These are phyloP conservation scores for Hipparchia sbordonii DNA, from an alignment of 2,888 invertebrate species.

Conservation along the genomic window DNA sequence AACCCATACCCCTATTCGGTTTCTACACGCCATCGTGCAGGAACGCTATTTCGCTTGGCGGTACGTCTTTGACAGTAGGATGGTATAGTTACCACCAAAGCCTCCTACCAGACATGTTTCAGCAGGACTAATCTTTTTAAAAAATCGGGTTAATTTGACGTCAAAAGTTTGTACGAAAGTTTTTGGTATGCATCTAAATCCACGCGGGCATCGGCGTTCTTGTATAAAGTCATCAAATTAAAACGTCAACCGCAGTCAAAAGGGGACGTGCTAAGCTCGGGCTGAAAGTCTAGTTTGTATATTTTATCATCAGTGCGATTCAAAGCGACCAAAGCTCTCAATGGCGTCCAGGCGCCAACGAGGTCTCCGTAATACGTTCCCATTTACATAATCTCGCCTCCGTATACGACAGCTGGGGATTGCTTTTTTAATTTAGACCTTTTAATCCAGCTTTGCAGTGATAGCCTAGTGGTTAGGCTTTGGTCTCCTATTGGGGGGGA, in stretches of 20 bases:
- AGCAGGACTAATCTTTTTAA: no score
- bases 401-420: neutral
- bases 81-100: neutral
- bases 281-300: conserved; percentile 2
- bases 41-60: no score
- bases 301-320: neutral
- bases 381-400: conserved; percentile 21
- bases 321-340: conserved; percentile 12
- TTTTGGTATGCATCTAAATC: no score
- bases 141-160: no score
- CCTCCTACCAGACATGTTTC: neutral
- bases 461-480: neutral
- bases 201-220: neutral
- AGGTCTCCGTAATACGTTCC: conserved; percentile 11
- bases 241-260: neutral
- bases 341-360: neutral
- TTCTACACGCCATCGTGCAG: no score
- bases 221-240: neutral
- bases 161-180: no score
- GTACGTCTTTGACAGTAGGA: no score
- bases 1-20: no score
- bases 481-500: neutral
- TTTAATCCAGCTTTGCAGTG: neutral
- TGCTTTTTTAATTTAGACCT: conserved; percentile 20
- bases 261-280: neutral